These are phyloP conservation scores for Shinisaurus crocodilurus DNA, from an alignment of 2,113 vertebrate genomes.

Conservation along the genomic window DNA sequence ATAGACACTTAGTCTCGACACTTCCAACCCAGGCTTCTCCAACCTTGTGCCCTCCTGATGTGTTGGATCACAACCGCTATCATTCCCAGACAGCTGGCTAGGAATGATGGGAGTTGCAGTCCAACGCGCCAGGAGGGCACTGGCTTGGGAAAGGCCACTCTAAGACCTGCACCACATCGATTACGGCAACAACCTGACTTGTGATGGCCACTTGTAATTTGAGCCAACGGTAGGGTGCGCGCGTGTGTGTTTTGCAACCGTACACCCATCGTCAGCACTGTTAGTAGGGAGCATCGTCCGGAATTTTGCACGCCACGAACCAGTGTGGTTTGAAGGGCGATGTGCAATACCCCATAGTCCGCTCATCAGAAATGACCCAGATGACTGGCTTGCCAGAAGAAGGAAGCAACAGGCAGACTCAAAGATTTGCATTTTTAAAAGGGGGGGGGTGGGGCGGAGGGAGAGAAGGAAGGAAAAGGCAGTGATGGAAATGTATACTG, in stretches of 20 bases:
- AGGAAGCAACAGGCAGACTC: background rate
- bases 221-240: background rate
- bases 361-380: background rate
- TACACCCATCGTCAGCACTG: background rate
- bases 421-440: background rate
- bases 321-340: background rate
- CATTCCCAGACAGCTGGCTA: too few relatives aligned
- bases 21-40: background rate
- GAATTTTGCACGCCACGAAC: background rate
- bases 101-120: background rate
- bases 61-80: too few relatives aligned
- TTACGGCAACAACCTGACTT: background rate
- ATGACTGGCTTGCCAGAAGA: background rate
- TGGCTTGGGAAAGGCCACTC: background rate
- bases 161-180: background rate
- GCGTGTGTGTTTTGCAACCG: too few relatives aligned
- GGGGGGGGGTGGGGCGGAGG: too few relatives aligned
- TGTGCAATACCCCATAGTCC: background rate
- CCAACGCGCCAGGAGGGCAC: background rate
- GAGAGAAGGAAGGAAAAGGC: too few relatives aligned
- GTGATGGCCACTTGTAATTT: background rate
- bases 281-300: background rate
- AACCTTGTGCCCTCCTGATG: too few relatives aligned
- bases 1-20: too few relatives aligned
- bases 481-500: background rate